Base-by-base conservation (phyloP, 2,797 vertebrate species). In the Sebastes variabilis region DNA sequence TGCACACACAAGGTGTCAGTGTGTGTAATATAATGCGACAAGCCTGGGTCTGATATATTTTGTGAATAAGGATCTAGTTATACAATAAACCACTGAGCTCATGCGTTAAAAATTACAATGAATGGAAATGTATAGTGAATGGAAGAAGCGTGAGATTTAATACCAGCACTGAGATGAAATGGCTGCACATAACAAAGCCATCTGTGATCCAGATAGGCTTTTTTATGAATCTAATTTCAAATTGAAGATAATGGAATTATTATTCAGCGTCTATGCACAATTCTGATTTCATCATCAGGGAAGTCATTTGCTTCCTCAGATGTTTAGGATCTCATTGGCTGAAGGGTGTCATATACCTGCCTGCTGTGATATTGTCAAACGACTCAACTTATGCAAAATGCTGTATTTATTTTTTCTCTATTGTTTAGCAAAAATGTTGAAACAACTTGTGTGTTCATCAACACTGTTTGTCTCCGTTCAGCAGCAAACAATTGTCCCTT, bases 1-100 rank as follows among this genome's bases (percentile, higher is more conserved):
- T 14, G 5, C 34, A 29, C 56, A 82, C 89, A 88, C 81, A 70
- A 77, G 86, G 71, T 83, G 88, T 88, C 88, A 88, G 73, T 87
- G 66, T 90, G 36, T 82, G 24, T 36, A 27, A 8, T 36, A 8
- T 18, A 54, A 83, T 72, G 12, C 14, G 68, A 30, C 7, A 9
- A 16, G 49, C 16, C 13, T 5, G 36, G 59, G 38, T 25, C 25
- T 27, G 52, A 9, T n/a, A 54, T 32, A 13, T 77, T 60, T 56
- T 66, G n/a, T 82, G 64, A 77, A 82, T 73, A 81, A 75, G 49
- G 58, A 71, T 6, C n/a, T 36, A 11, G 66, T 77, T 78, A 64
- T 18, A 68, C 66, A 75, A 79, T 14, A 59, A 76, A 70, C 52
- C 27, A 56, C 5, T 30, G 29, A 70, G 14, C 30, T 38, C 68